Evolutionary conservation across 2,888 invertebrate species (phyloP).

Genomic region (Tenthredo livida): DNA sequence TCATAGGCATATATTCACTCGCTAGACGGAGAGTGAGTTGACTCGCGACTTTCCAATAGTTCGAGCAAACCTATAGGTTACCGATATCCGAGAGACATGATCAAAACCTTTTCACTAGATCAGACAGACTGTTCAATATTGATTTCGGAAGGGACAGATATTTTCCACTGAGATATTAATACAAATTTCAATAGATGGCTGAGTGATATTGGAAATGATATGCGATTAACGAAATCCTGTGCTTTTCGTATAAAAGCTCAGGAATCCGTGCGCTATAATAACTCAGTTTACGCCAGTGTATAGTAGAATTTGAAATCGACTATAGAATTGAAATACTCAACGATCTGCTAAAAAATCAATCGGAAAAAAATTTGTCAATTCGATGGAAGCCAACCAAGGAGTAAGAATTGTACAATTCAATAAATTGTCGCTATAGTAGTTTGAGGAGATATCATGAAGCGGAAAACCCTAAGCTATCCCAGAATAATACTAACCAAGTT

Average conservation of each 20-base stretch:
- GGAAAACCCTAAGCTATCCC: slow-evolving; percentile 1
- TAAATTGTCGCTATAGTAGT: neutral
- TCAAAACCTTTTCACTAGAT: slow-evolving; percentile 35
- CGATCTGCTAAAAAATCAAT: neutral
- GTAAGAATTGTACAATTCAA: neutral
- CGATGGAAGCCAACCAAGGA: neutral
- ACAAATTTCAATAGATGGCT: slow-evolving; percentile 31
- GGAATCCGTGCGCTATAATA: neutral
- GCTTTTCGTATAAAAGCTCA: neutral
- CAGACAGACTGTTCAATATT: slow-evolving; percentile 31
- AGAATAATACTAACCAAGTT: slow-evolving; percentile 1
- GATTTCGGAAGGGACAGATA: slow-evolving; percentile 12
- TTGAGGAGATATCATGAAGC: neutral
- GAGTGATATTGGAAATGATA: slow-evolving; percentile 9
- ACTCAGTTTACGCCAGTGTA: neutral
- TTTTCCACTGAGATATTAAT: neutral
- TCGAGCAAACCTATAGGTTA: slow-evolving; percentile 8
- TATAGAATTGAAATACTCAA: neutral
- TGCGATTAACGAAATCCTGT: slow-evolving; percentile 19
- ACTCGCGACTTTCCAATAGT: slow-evolving; percentile 22
- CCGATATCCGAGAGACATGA: slow-evolving; percentile 21
- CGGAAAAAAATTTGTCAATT: neutral
- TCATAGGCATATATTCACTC: neutral
- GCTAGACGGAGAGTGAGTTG: neutral
- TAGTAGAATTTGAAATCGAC: neutral